Evolutionary conservation across 2,888 invertebrate genomes (phyloP).

Genomic region (Cosmia trapezina): DNA sequence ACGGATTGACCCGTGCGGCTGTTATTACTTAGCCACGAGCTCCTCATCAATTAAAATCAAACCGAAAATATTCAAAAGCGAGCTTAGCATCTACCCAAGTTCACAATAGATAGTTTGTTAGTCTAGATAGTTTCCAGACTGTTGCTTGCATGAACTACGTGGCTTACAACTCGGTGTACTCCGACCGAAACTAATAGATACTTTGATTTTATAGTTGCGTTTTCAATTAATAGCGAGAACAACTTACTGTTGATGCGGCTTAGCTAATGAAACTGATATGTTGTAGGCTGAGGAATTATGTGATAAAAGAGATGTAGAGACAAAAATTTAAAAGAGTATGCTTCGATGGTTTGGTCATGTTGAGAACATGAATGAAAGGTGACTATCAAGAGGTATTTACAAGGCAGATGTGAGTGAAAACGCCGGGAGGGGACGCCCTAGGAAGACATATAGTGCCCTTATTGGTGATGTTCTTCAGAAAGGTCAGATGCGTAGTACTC

Average conservation of each 20-base stretch:
- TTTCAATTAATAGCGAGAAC: background rate
- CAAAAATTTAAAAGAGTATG: too few relatives aligned
- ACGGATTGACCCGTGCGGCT: too few relatives aligned
- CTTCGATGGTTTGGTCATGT: too few relatives aligned
- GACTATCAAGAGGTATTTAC: too few relatives aligned
- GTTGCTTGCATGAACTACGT: constrained; percentile 21
- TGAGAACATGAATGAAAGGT: too few relatives aligned
- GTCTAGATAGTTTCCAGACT: constrained; percentile 9
- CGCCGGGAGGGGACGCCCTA: too few relatives aligned
- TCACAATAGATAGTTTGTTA: constrained; percentile 8
- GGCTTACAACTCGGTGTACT: background rate
- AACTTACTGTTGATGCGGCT: constrained; percentile 4
- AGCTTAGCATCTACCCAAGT: background rate
- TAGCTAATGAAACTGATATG: constrained; percentile 23
- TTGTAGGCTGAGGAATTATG: background rate
- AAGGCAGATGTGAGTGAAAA: too few relatives aligned
- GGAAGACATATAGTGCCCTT: too few relatives aligned
- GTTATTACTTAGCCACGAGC: too few relatives aligned
- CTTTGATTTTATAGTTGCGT: constrained; percentile 18
- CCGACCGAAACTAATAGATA: constrained; percentile 14
- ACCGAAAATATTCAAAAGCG: background rate
- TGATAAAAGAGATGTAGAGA: too few relatives aligned
- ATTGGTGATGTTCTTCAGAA: too few relatives aligned
- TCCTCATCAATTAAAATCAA: background rate
- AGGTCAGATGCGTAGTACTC: too few relatives aligned